Base-by-base conservation (phyloP, 2,888 invertebrate genomes). In the Drosophila pseudotakahashii region DNA sequence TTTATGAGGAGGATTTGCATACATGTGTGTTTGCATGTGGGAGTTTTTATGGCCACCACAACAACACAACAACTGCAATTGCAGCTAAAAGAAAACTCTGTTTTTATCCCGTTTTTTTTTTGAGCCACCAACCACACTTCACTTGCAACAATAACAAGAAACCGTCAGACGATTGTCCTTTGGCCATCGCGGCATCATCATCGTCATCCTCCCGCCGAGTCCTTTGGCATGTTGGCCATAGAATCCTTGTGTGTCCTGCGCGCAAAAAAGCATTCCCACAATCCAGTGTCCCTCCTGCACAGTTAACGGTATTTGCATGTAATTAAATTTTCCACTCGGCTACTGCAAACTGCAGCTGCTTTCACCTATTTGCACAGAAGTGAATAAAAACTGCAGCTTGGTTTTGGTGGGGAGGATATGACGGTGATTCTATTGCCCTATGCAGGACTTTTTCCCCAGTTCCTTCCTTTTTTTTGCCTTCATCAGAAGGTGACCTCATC, bases 251-350 rank as follows among this genome's bases (percentile, higher is more conserved):
- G 26, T n/a, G 26, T 26, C 26, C 26, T 26, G 36, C 37, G 36
- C 37, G 19, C 52, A 52, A 39, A 58, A 58, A 55, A 10, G 7
- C 37, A 34, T 36, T 6, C 10, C 48, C 42, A 19, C 45, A 52
- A 42, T 60, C 37, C 23, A 57, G 41, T 71, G 52, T 48, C 62
- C 53, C 51, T 26, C 47, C 47, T 32, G 36, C 50, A 62, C 73
- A 75, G 75, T 81, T 79, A 83, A 88, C 89, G 87, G 87, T 88
- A 87, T 89, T 88, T 89, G 88, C 89, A 88, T 87, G 83, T 89
- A 89, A 89, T 89, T 89, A 89, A 87, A 89, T 89, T 89, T 85
- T 83, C 77, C 83, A 81, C 85, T 79, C 78, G 78, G 68, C 76
- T 78, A 77, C 73, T 64, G 73, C 60, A 73, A 75, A 78, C 70